Percentiles rank a stretch among this genome's conserved stretches.
Evolutionary conservation across 2,888 invertebrate genomes (phyloP).

Genomic region (Eupithecia tripunctaria): DNA sequence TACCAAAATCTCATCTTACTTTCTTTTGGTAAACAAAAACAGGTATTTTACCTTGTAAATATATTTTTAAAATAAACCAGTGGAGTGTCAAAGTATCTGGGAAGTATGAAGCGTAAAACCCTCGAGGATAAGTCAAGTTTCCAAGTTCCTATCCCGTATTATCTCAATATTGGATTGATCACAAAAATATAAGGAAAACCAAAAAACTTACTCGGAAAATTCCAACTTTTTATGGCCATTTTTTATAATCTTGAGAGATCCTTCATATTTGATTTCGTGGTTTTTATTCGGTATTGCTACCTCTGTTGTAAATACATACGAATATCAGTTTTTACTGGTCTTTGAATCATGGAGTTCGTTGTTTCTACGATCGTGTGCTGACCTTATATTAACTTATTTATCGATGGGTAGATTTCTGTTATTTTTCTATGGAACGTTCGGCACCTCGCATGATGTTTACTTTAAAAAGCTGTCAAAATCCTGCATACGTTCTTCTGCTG

Average conservation of each 20-base stretch:
- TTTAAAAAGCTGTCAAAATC: not conserved
- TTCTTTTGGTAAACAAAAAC: not conserved
- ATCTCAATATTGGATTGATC: slow-evolving; percentile 36
- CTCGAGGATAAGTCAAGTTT: slow-evolving; percentile 12
- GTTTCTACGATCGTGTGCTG: not conserved
- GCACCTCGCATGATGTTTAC: not conserved
- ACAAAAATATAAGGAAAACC: slow-evolving; percentile 35
- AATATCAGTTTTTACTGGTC: not conserved
- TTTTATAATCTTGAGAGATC: slow-evolving; percentile 56
- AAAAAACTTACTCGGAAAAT: slow-evolving; percentile 44
- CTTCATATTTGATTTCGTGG: slow-evolving; percentile 24
- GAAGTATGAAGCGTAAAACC: slow-evolving; percentile 21
- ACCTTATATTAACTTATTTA: no score
- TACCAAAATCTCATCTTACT: not conserved
- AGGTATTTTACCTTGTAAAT: not conserved
- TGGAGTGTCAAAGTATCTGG: slow-evolving; percentile 21
- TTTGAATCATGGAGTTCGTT: not conserved
- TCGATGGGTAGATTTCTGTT: no score
- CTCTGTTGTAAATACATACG: not conserved
- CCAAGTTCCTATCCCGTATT: slow-evolving; percentile 19
- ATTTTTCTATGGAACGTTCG: no score
- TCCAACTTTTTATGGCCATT: slow-evolving; percentile 40
- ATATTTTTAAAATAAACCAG: slow-evolving; percentile 8
- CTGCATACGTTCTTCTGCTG: not conserved
- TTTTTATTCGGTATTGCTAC: slow-evolving; percentile 15